Evolutionary conservation across 2,797 vertebrate genomes (phyloP), one percentile per base, ranked within the genome.

Genomic region (Leptatherina wallacei): DNA sequence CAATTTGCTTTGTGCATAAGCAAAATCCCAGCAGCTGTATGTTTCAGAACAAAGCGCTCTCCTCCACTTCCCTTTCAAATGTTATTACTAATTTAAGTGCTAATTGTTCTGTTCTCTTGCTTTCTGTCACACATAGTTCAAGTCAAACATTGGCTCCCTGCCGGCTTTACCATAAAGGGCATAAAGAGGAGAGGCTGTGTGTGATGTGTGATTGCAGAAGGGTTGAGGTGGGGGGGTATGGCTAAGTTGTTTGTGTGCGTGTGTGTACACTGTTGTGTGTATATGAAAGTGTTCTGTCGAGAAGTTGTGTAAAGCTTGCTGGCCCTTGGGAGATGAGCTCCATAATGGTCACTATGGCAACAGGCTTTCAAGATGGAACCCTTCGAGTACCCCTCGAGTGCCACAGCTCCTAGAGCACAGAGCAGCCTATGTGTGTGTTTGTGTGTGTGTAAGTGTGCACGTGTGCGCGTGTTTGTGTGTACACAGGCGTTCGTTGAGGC

Each of bases 321-420:
- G 87, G 87, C 91, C 90, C 90, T 85, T 10, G 78, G 87, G 92
- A 91, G 88, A 91, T 81, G 89, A 88, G 89, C 89, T 83, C 89
- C 81, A 89, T 92, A 91, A 92, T 92, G 85, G 92, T 93, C 88
- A 85, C 92, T 90, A 94, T 94, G 87, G 91, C 88, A 93, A 94
- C 94, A 88, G 88, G 85, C 91, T 93, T 92, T 92, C 91, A 91
- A 93, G 92, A 93, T 91, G 89, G 93, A 92, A 72, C 87, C 90
- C 85, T 87, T 88, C 85, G 88, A 85, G 89, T 85, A 82, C 87
- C 89, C 85, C 85, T 90, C 55, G 70, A 93, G 89, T 85, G 89
- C 77, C 81, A 88, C 85, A 66, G 85, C 84, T 91, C 89, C 87
- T 72, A 67, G 82, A 85, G 85, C 84, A 88, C 80, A 89, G 81